Evolutionary conservation across 1,140 invertebrate species (phyloP).

Genomic region (Lerema accius): DNA sequence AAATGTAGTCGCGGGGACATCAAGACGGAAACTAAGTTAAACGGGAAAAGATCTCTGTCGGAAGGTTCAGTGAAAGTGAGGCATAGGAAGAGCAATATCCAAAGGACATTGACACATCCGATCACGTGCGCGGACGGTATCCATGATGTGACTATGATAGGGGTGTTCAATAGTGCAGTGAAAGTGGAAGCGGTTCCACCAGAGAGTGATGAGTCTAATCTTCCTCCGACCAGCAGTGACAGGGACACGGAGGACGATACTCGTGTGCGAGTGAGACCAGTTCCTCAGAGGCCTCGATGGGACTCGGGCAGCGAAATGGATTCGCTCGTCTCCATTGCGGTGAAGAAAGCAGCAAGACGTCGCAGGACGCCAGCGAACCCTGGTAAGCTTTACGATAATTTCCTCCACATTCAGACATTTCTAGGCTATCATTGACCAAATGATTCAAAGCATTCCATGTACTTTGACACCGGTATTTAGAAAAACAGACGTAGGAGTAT

Average conservation of each 20-base stretch:
- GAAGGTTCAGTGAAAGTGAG: conserved; percentile 78
- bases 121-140: conserved; percentile 65
- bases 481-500: too few relatives aligned
- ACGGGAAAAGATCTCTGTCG: conserved; percentile 75
- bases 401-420: too few relatives aligned
- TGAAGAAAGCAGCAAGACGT: conserved; percentile 73
- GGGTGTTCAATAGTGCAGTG: conserved; percentile 58
- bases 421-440: too few relatives aligned
- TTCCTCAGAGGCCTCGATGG: conserved; percentile 63
- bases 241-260: conserved; percentile 76
- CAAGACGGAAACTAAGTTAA: conserved; percentile 63
- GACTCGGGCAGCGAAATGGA: conserved; percentile 81
- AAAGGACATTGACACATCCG: conserved; percentile 78
- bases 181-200: conserved; percentile 56
- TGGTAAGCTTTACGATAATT: conserved; percentile 55
- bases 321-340: conserved; percentile 72
- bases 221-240: conserved; percentile 74
- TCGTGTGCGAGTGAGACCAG: conserved; percentile 49
- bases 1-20: conserved; percentile 66
- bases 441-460: too few relatives aligned
- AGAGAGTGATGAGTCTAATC: conserved; percentile 75
- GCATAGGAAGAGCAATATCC: conserved; percentile 78
- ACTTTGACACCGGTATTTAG: too few relatives aligned
- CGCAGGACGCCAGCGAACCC: conserved; percentile 72
- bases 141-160: conserved; percentile 61